Percentiles rank a stretch among this genome's conserved stretches.
These are phyloP conservation scores for Drosophila mimetica DNA, from an alignment of 2,888 invertebrate genomes.

Conservation along the genomic window DNA sequence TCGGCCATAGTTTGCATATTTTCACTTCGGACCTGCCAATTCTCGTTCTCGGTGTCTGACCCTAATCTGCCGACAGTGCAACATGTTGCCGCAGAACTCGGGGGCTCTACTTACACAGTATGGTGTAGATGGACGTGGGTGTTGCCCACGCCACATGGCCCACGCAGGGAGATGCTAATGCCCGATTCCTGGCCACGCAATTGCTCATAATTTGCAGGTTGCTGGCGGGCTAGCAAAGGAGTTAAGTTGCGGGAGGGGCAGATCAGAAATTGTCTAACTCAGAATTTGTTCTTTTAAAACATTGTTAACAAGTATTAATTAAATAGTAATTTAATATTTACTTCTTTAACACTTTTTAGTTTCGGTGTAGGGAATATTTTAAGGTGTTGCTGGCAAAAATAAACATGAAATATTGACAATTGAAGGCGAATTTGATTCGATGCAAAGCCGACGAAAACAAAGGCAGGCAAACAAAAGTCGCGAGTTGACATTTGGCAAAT, in stretches of 20 bases:
- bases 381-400: slow-evolving; percentile 59
- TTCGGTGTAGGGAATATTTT: not conserved
- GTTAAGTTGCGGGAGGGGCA: too few species aligned
- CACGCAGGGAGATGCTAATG: slow-evolving; percentile 46
- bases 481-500: slow-evolving; percentile 76
- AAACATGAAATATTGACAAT: slow-evolving; percentile 25
- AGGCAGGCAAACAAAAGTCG: slow-evolving; percentile 61
- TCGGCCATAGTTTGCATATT: slow-evolving; percentile 39
- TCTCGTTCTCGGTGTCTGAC: slow-evolving; percentile 25
- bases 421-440: slow-evolving; percentile 34
- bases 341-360: too few species aligned
- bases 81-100: slow-evolving; percentile 63
- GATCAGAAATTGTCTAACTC: too few species aligned
- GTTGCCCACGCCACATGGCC: slow-evolving; percentile 30
- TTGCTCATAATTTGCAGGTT: slow-evolving; percentile 67
- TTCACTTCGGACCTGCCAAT: slow-evolving; percentile 32
- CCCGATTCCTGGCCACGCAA: slow-evolving; percentile 49
- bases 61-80: slow-evolving; percentile 59
- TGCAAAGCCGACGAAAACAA: slow-evolving; percentile 22
- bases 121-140: slow-evolving; percentile 4
- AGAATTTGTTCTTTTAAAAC: too few species aligned
- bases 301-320: too few species aligned
- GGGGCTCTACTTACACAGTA: slow-evolving; percentile 3
- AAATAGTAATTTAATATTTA: too few species aligned
- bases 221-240: slow-evolving; percentile 10